Base-by-base conservation (phyloP, 2,797 vertebrate genomes). In the Monodelphis domestica region DNA sequence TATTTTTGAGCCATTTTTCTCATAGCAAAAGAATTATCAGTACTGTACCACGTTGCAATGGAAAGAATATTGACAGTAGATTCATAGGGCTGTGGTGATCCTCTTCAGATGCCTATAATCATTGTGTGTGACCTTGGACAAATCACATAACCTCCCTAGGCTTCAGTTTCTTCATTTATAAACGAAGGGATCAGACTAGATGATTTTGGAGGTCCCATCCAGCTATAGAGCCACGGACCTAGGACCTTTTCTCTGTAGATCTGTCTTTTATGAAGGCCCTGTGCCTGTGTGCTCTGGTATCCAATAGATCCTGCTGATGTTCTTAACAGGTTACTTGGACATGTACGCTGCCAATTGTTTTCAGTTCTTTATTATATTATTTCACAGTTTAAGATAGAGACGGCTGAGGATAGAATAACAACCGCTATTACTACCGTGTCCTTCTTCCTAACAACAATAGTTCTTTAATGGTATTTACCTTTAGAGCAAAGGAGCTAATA, bases 181-280 rank as follows among this genome's bases (percentile, higher is more conserved):
- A 93, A 96, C 90, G 4, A 21, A 91, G 50, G 92, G 92, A 90
- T 87, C 90, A 92, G 38, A 92, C 89, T 87, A 89, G 45, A n/a
- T 54, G 26, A 26, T 10, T 30, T 84, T 38, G 26, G 38, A 84
- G 24, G 3, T 84, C 21, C 70, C 38, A 84, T 50, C 3, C 3
- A 50, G 38, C 9, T 50, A 24, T 21, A 9, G 63, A 78, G n/a
- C 63, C 21, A 45, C 10, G 38, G 2, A 26, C 24, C 21, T 11
- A 50, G 84, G 21, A 50, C 50, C 63, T 38, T 70, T 28, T 78
- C 70, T 84, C 38, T 84, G 17, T 45, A 26, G 30, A 45, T 38
- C 10, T 45, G 70, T 84, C 38, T 84, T 84, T 50, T 84, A 38
- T 84, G 38, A 45, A 78, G 9, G 70, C 9, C 70, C 38, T 26